Evolutionary conservation across 2,797 vertebrate species (phyloP).

Genomic region (Onychomys arenicola): DNA sequence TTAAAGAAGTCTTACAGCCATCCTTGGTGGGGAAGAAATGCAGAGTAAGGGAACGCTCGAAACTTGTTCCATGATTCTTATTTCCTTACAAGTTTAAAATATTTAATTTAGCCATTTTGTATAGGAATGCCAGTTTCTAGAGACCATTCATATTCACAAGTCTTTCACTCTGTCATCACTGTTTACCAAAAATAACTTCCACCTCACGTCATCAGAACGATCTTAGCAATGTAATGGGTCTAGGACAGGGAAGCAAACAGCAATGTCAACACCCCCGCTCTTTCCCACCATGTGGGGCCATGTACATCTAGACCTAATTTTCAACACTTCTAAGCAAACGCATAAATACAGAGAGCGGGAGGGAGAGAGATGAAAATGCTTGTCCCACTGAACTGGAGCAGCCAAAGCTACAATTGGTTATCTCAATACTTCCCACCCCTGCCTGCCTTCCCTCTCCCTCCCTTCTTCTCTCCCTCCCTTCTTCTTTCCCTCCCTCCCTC

Average conservation of each 20-base stretch:
- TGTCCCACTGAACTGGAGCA: background rate
- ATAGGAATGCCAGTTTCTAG: background rate
- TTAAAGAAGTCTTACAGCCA: constrained; percentile 26
- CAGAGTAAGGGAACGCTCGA: background rate
- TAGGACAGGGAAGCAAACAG: background rate
- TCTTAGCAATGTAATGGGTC: background rate
- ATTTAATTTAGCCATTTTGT: background rate
- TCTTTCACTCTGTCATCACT: background rate
- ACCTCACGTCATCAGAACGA: background rate
- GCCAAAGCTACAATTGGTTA: background rate
- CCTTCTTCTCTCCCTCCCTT: no score
- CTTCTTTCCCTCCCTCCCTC: background rate
- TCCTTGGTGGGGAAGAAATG: constrained; percentile 51
- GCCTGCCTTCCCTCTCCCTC: background rate
- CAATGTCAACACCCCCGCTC: background rate
- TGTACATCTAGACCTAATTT: background rate
- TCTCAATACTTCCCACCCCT: background rate
- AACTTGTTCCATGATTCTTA: background rate
- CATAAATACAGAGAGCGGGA: background rate
- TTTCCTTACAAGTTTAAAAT: background rate
- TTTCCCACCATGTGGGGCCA: background rate
- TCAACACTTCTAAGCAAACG: background rate
- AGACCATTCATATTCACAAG: background rate
- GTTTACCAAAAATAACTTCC: background rate
- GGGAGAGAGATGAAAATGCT: background rate